Conservation (phyloP, 2,113 vertebrate species). For the Sialia sialis region DNA sequence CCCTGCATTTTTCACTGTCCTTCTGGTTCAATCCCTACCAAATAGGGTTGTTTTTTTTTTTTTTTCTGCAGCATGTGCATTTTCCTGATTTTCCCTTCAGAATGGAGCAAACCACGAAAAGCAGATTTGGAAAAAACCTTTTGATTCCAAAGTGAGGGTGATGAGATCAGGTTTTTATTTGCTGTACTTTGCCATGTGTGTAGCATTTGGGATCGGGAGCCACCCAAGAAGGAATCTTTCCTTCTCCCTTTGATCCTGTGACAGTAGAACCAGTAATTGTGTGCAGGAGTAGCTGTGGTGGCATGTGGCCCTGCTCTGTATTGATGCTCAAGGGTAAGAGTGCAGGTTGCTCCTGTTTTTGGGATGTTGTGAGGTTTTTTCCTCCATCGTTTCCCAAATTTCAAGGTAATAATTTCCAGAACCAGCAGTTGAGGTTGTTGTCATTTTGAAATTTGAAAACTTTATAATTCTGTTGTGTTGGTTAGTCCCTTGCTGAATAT, state of each 20-base stretch:
- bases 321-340: neutral
- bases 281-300: neutral
- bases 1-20: conserved; percentile 20
- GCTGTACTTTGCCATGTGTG: neutral
- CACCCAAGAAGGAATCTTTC: neutral
- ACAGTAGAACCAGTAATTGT: neutral
- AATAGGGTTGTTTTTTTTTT: neutral
- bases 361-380: neutral
- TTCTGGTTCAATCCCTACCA: neutral
- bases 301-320: neutral
- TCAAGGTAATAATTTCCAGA: neutral
- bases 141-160: neutral
- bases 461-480: neutral
- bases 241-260: neutral
- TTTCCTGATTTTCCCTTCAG: neutral
- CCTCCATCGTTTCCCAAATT: neutral
- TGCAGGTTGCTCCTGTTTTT: neutral
- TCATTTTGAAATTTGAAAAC: neutral
- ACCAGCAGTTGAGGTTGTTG: neutral
- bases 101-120: neutral
- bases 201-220: neutral
- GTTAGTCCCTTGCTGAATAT: neutral
- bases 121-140: neutral
- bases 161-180: neutral
- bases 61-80: neutral